A percentile compares a stretch with the other conserved stretches of the same genome.
Conservation (phyloP, 1,140 invertebrate species). For the Mactra quadrangularis region DNA sequence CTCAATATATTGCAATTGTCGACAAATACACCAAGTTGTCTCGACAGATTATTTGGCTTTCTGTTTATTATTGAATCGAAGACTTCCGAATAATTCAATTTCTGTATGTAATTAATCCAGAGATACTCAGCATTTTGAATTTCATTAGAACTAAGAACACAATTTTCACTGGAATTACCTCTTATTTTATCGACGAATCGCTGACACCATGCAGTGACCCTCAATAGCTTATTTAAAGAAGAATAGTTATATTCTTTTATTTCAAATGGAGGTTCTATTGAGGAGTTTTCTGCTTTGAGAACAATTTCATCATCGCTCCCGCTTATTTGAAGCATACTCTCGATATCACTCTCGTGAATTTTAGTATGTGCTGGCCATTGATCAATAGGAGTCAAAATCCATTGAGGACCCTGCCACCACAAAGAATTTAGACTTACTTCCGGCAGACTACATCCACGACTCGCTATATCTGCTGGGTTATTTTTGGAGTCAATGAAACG, state of each 20-base stretch:
- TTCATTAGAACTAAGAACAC: neutral
- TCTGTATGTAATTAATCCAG: slow-evolving; percentile 5
- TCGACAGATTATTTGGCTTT: slow-evolving; percentile 5
- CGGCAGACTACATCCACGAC: slow-evolving; percentile 6
- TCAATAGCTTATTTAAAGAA: slow-evolving; percentile 20
- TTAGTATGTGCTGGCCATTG: neutral
- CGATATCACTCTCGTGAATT: neutral
- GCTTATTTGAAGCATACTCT: neutral
- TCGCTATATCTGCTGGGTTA: slow-evolving; percentile 29
- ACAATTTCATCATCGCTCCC: neutral
- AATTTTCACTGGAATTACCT: neutral
- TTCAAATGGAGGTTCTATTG: slow-evolving; percentile 3
- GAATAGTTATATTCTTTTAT: neutral
- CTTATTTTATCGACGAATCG: slow-evolving; percentile 13
- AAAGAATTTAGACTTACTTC: neutral
- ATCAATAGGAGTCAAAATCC: neutral
- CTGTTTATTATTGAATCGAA: neutral
- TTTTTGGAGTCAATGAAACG: neutral
- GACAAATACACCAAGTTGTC: slow-evolving; percentile 4
- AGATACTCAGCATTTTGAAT: neutral
- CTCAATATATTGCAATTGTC: neutral
- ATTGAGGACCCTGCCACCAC: slow-evolving; percentile 30
- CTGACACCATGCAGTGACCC: neutral
- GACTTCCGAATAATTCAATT: neutral
- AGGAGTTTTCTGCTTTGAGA: neutral